Evolutionary conservation across 53 echinoderm and acorn worm species (phyloP).

Genomic region (Astropecten irregularis): DNA sequence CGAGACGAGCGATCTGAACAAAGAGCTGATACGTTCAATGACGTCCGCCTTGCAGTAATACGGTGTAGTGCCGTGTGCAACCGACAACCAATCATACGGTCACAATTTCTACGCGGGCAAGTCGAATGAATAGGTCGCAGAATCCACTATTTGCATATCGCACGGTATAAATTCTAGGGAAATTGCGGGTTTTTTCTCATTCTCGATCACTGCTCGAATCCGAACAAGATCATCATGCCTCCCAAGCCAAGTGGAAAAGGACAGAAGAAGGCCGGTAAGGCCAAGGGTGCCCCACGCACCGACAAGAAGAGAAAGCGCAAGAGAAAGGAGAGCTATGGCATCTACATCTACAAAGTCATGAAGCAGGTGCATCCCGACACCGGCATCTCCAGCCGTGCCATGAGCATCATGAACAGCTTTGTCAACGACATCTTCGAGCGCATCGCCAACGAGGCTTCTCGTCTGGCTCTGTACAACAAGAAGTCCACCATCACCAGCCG

Average conservation of each 20-base stretch:
- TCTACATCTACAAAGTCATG: constrained; percentile 95
- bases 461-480: constrained; percentile 87
- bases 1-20: too few species aligned
- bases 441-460: constrained; percentile 52
- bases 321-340: constrained; percentile 82
- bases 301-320: constrained; percentile 54
- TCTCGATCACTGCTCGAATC: not conserved
- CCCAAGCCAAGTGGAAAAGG: constrained; percentile 83
- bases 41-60: not conserved
- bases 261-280: constrained; percentile 80
- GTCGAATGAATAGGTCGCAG: not conserved
- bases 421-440: constrained; percentile 91
- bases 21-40: too few species aligned
- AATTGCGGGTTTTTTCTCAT: not conserved
- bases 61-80: constrained; percentile 33
- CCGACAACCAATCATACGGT: not conserved
- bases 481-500: constrained; percentile 83
- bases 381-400: constrained; percentile 75
- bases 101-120: not conserved
- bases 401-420: constrained; percentile 82
- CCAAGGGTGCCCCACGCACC: constrained; percentile 52
- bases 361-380: constrained; percentile 93
- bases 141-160: constrained; percentile 15
- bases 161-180: not conserved
- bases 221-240: constrained; percentile 62